Evolutionary conservation across 2,113 vertebrate genomes (phyloP).

Genomic region (Lamprotornis superbus): DNA sequence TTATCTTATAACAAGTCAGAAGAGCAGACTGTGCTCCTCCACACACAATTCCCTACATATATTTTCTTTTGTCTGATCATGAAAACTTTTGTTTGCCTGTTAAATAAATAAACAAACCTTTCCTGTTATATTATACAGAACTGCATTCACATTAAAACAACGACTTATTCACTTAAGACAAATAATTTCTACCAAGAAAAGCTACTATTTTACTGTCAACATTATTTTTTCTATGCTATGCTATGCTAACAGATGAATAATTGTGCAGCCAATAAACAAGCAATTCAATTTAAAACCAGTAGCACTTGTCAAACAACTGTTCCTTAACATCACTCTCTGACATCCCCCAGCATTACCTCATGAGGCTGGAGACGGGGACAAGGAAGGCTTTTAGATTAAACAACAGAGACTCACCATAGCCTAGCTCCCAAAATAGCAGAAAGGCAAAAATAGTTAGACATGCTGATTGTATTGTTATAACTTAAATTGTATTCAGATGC

Average conservation of each 20-base stretch:
- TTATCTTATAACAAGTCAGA: slow-evolving; percentile 30
- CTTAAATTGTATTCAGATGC: slow-evolving; percentile 80
- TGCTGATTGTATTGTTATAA: slow-evolving; percentile 75
- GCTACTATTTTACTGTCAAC: neutral
- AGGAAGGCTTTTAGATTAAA: slow-evolving; percentile 54
- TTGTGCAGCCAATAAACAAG: neutral
- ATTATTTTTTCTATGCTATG: neutral
- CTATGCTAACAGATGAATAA: neutral
- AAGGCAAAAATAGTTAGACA: slow-evolving; percentile 68
- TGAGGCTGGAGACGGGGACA: neutral
- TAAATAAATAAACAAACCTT: slow-evolving; percentile 1
- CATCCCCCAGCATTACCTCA: slow-evolving; percentile 34
- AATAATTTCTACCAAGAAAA: neutral
- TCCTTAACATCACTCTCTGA: neutral
- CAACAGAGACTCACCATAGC: slow-evolving; percentile 28
- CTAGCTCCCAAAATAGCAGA: slow-evolving; percentile 62
- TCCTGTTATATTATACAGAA: neutral
- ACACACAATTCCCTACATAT: neutral
- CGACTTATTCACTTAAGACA: neutral
- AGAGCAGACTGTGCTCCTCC: neutral
- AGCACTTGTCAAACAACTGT: slow-evolving; percentile 49
- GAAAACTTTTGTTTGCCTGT: neutral
- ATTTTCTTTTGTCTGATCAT: neutral
- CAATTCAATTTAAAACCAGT: slow-evolving; percentile 38
- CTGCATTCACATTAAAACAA: neutral